These are phyloP conservation scores for Octopus bimaculoides DNA, from an alignment of 1,140 invertebrate species.

Conservation along the genomic window DNA sequence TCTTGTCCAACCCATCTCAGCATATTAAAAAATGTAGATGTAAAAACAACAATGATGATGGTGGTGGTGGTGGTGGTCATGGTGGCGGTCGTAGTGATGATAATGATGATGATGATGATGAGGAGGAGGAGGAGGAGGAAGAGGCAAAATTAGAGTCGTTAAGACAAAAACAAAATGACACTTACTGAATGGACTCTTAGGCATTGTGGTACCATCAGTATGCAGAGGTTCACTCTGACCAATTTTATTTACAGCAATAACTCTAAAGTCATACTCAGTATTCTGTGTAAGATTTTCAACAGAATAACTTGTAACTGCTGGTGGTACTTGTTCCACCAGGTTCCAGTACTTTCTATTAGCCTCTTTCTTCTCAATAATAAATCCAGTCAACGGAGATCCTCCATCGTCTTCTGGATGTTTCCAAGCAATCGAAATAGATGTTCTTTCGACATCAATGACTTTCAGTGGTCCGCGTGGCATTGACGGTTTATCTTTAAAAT, in stretches of 20 bases:
- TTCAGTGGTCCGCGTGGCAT: not conserved
- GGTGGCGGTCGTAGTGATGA: no score
- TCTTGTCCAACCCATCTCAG: no score
- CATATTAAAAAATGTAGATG: no score
- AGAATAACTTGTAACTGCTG: slow-evolving; percentile 65
- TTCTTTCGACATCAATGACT: not conserved
- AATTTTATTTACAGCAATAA: slow-evolving; percentile 92
- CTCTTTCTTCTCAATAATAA: slow-evolving; percentile 87
- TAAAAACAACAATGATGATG: no score
- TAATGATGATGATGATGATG: no score
- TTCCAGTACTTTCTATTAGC: slow-evolving; percentile 77
- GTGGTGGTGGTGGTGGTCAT: no score
- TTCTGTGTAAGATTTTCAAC: slow-evolving; percentile 86
- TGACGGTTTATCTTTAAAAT: not conserved
- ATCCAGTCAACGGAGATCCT: slow-evolving; percentile 89
- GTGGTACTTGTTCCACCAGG: slow-evolving; percentile 59
- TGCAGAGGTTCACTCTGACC: slow-evolving; percentile 86
- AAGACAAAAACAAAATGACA: not conserved
- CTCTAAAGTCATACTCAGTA: slow-evolving; percentile 88
- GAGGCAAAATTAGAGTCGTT: no score
- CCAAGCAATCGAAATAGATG: slow-evolving; percentile 6
- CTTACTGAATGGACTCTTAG: slow-evolving; percentile 89
- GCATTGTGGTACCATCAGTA: slow-evolving; percentile 88
- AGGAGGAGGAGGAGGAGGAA: no score
- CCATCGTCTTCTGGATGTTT: slow-evolving; percentile 72